phyloP scores from a whole-genome alignment of 2,797 vertebrate genomes.

The Chloroceryle amazona region DNA sequence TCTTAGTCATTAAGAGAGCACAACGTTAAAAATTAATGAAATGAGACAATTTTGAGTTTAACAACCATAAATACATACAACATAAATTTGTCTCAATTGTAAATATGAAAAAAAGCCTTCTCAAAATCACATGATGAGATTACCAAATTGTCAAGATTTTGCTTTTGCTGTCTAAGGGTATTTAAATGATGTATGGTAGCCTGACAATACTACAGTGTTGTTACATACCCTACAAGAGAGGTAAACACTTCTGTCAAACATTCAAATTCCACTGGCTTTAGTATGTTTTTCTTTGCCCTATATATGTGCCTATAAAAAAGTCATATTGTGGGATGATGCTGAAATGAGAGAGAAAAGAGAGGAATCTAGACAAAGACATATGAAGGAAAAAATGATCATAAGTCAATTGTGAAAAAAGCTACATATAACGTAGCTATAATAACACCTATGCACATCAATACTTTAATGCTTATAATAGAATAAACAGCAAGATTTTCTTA shows the following conservation, averaged over 20 bases:
- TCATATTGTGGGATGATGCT: background rate
- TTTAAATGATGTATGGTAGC: slow-evolving; percentile 55
- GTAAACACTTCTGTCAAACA: slow-evolving; percentile 55
- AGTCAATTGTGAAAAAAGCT: background rate
- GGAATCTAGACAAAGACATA: slow-evolving; percentile 17
- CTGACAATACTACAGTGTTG: slow-evolving; percentile 44
- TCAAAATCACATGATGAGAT: slow-evolving; percentile 63
- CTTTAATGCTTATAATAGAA: background rate
- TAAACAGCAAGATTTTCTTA: background rate
- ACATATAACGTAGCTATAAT: background rate
- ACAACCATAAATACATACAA: slow-evolving; percentile 75
- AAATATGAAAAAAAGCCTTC: slow-evolving; percentile 61
- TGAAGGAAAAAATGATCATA: background rate
- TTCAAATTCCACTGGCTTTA: slow-evolving; percentile 31
- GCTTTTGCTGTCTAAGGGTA: slow-evolving; percentile 49
- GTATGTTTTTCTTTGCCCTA: slow-evolving; percentile 16
- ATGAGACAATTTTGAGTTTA: slow-evolving; percentile 81
- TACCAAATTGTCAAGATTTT: slow-evolving; percentile 43
- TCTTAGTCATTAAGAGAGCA: slow-evolving; percentile 75
- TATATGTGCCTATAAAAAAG: background rate
- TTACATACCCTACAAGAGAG: slow-evolving; percentile 8
- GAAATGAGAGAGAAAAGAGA: background rate
- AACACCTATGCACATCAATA: background rate
- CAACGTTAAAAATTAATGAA: slow-evolving; percentile 80
- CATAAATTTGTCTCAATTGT: slow-evolving; percentile 70